Conservation (phyloP, 2,113 vertebrate genomes). For the Corythornis madagascariensis region DNA sequence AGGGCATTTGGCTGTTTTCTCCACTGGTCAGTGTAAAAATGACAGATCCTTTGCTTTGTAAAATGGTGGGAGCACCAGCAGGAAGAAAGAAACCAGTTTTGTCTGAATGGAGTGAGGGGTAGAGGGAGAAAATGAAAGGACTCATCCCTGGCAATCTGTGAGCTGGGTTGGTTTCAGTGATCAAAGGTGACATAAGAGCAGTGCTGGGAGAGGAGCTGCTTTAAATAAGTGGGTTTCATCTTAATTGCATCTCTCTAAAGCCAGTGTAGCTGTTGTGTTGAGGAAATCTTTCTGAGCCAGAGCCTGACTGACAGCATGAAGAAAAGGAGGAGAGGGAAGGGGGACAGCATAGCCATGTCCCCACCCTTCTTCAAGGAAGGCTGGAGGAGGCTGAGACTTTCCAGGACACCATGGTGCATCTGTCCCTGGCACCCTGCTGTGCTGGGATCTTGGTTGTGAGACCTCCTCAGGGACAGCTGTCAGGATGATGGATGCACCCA, state of each 20-base stretch:
- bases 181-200: slow-evolving; percentile 37
- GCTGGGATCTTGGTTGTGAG: neutral
- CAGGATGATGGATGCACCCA: neutral
- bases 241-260: slow-evolving; percentile 49
- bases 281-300: neutral
- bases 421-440: neutral
- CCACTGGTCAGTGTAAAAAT: neutral
- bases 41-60: neutral
- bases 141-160: neutral
- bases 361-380: neutral
- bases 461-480: neutral
- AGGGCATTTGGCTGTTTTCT: neutral
- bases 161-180: slow-evolving; percentile 27
- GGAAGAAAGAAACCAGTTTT: slow-evolving; percentile 2
- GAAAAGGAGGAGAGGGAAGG: neutral
- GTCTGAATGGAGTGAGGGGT: neutral
- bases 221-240: slow-evolving; percentile 54
- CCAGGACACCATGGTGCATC: fast-evolving
- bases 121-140: slow-evolving; percentile 29
- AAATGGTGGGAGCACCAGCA: neutral
- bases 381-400: neutral
- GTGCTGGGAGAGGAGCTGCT: neutral
- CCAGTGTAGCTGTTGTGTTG: neutral
- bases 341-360: neutral
- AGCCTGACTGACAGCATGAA: neutral